These are phyloP conservation scores for Buceros bicornis DNA, from an alignment of 2,797 vertebrate species.

Conservation along the genomic window DNA sequence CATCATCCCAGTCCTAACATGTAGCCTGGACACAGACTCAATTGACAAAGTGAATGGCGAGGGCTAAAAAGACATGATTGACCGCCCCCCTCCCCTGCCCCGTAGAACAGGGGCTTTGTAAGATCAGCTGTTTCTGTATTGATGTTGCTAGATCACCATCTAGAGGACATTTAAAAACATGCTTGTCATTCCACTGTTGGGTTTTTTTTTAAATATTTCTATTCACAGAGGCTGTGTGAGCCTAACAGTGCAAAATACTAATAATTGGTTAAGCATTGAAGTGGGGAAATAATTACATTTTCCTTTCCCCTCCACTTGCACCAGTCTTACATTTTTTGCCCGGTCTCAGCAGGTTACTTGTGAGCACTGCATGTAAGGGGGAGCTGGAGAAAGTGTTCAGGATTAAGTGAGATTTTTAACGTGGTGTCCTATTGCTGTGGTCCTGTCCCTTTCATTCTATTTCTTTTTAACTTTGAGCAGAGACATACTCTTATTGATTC, in stretches of 20 bases:
- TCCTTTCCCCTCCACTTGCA: not conserved
- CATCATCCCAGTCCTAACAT: not conserved
- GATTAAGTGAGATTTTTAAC: not conserved
- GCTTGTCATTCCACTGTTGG: not conserved
- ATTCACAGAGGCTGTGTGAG: not conserved
- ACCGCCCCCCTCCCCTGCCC: too few species aligned
- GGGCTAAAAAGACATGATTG: not conserved
- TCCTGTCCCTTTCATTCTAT: not conserved
- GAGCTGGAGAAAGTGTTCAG: not conserved
- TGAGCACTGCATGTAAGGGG: not conserved
- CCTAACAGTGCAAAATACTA: not conserved
- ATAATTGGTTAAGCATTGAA: not conserved
- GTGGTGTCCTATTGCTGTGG: not conserved
- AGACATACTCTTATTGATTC: not conserved
- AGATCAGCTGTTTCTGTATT: not conserved
- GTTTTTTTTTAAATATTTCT: not conserved
- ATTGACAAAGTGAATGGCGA: not conserved
- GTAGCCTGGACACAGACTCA: not conserved
- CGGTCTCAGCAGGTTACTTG: not conserved
- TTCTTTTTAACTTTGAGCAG: not conserved
- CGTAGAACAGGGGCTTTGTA: not conserved
- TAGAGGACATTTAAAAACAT: constrained; percentile 42
- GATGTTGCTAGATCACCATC: constrained; percentile 60
- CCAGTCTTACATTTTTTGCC: not conserved
- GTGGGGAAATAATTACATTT: not conserved